Base-by-base conservation (phyloP, 1,140 invertebrate species). In the Zaprionus davidi region DNA sequence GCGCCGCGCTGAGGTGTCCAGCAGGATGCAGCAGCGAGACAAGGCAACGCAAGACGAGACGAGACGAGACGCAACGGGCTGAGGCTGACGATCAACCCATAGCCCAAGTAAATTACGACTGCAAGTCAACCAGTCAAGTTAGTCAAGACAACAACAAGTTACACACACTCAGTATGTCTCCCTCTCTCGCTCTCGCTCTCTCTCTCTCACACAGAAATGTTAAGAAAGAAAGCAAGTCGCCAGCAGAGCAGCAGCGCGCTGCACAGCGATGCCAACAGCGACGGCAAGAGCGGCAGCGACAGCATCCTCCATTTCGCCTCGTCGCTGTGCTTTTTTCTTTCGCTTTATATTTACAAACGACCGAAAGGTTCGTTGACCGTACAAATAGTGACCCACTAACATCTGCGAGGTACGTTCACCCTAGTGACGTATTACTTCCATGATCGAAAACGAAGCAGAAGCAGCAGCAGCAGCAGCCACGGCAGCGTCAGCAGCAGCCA, bases 371-470 rank as follows among this genome's bases (percentile, higher is more conserved):
- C 90, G 90, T 85, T 91, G 92, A 92, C 91, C 92, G 92, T 91
- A 92, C 91, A 90, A 92, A 92, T 91, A 92, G 92, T 92, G 92
- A 92, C 92, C 92, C 92, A 92, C 92, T 92, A 92, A 92, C 92
- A 92, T 92, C 92, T 90, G 91, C 91, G 90, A 92, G 92, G 92
- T 92, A 83, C 92, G 83, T 91, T 92, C 91, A 92, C 92, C 92
- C 87, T 91, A 79, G 88, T 92, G 91, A 92, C 91, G 91, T 92
- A 92, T 92, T 92, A 82, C 88, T 82, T 75, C 81, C 79, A 82
- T 76, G 81, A 87, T 86, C 83, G 82, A 85, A 87, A 75, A 76
- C 78, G 71, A 79, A 69, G 63, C 67, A 28, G 31, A 59, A 24
- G 56, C 65, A 41, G 20, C 46, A 20, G 15, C 63, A 36, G 31